Percentiles rank a stretch among this genome's conserved stretches.
Evolutionary conservation across 1,140 invertebrate species (phyloP).

Genomic region (Brachionus sp.): DNA sequence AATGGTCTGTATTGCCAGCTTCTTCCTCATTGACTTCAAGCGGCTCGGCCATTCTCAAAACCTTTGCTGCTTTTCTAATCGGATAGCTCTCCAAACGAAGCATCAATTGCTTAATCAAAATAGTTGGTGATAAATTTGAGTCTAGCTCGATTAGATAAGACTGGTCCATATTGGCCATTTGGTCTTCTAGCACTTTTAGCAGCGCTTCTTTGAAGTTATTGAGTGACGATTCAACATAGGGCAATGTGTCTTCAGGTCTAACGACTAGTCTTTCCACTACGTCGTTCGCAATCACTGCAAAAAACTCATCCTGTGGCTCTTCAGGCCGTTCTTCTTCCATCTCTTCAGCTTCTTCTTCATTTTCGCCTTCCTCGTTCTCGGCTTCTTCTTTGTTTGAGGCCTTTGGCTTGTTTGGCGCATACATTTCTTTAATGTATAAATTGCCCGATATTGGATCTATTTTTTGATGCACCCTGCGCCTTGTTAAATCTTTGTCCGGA

Average conservation of each 20-base stretch:
- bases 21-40: constrained; percentile 51
- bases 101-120: constrained; percentile 55
- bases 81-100: constrained; percentile 54
- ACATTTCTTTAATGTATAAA: constrained; percentile 55
- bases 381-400: constrained; percentile 46
- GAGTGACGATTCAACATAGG: constrained; percentile 52
- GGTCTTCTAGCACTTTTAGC: constrained; percentile 53
- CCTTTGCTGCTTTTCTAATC: constrained; percentile 54
- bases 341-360: constrained; percentile 52
- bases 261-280: constrained; percentile 52
- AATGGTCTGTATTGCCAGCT: not conserved
- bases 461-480: constrained; percentile 52
- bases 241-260: constrained; percentile 54
- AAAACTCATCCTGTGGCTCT: constrained; percentile 49
- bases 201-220: constrained; percentile 53
- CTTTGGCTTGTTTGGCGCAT: constrained; percentile 51
- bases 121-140: constrained; percentile 51
- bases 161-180: constrained; percentile 58
- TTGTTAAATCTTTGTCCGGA: constrained; percentile 56
- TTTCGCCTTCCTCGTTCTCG: not conserved
- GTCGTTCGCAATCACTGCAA: constrained; percentile 51
- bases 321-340: constrained; percentile 56
- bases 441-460: constrained; percentile 55
- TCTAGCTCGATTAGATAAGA: constrained; percentile 58
- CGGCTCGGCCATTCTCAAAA: constrained; percentile 52